Base-by-base conservation (phyloP, 2,888 invertebrate species). In the Limenitis camilla region DNA sequence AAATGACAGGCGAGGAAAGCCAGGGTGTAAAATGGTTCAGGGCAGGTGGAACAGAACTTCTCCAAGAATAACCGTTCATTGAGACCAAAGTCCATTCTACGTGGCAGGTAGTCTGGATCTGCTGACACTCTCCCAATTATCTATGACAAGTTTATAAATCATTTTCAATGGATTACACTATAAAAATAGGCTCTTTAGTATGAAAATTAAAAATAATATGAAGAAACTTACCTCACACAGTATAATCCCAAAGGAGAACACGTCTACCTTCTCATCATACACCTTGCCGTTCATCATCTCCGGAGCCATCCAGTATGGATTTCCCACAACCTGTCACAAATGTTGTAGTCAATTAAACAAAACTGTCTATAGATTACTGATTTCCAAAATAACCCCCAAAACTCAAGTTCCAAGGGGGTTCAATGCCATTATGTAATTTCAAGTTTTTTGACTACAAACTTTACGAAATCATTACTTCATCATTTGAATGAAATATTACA, bases 241-340 rank as follows among this genome's bases (percentile, higher is more conserved):
- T 55, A 98, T 94, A 61, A 98, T 97, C 32, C 98, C 98, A 79
- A 96, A 98, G 29, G 97, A 97, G 81, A 98, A 98, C 56, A 98
- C 93, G 71, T 98, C 98, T 0, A 98, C 98, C 78, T 96, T 96
- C 75, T 98, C 97, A 71, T 98, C 97, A 76, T 98, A 98, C 61
- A 95, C 94, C 68, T 96, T 94, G 19, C 97, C 97, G 76, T 95
- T 96, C 95, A 98, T 96, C 98, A 98, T 98, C 81, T 98, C 98
- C 0, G 98, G 98, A 0, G 98, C 98, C 98, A 98, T 98, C 97
- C 97, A 98, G 80, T 97, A 98, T 0, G 98, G 97, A 88, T 96
- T 97, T 1, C 98, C 98, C 0, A 98, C 98, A 30, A 98, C 87
- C 87, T 88, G 72, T 3, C 28, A 29, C 28, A 30, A 27, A 30